Evolutionary conservation across 2,888 invertebrate species (phyloP).

Genomic region (Eulithis prunata): DNA sequence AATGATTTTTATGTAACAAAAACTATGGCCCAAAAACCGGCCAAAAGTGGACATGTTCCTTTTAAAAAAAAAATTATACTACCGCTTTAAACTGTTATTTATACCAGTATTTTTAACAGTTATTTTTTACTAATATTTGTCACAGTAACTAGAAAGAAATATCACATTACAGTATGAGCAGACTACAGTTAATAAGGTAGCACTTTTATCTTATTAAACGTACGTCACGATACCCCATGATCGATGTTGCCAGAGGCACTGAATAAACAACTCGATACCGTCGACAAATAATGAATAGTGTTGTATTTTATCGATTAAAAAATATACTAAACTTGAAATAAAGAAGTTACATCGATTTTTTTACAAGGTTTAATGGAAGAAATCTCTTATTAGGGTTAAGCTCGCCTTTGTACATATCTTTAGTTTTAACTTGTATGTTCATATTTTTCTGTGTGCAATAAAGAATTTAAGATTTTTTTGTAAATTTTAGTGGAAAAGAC

Average conservation of each 20-base stretch:
- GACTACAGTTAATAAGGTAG: conserved; percentile 70
- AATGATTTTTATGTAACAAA: too few relatives aligned
- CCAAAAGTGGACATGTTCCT: too few relatives aligned
- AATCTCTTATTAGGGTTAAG: too few relatives aligned
- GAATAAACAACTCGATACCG: conserved; percentile 51
- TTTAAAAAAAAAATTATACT: too few relatives aligned
- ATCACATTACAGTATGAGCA: conserved; percentile 14
- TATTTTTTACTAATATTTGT: neutral
- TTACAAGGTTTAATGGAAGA: too few relatives aligned
- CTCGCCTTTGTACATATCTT: too few relatives aligned
- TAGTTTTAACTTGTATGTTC: too few relatives aligned
- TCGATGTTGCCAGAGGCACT: conserved; percentile 61
- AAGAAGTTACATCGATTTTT: too few relatives aligned
- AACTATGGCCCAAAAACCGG: too few relatives aligned
- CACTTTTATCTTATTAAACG: conserved; percentile 72
- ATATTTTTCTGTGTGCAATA: too few relatives aligned
- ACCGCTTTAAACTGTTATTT: neutral
- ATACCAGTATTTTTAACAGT: neutral
- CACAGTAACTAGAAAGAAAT: conserved; percentile 6
- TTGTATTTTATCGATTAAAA: conserved; percentile 44
- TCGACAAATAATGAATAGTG: conserved; percentile 72
- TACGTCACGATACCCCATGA: conserved; percentile 55
- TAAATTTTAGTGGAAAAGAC: conserved; percentile 36
- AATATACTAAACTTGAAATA: too few relatives aligned
- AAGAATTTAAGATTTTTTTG: too few relatives aligned